A percentile compares a stretch with the other conserved stretches of the same genome.
Conservation (phyloP, 1,140 invertebrate genomes). For the Telenomus remus region DNA sequence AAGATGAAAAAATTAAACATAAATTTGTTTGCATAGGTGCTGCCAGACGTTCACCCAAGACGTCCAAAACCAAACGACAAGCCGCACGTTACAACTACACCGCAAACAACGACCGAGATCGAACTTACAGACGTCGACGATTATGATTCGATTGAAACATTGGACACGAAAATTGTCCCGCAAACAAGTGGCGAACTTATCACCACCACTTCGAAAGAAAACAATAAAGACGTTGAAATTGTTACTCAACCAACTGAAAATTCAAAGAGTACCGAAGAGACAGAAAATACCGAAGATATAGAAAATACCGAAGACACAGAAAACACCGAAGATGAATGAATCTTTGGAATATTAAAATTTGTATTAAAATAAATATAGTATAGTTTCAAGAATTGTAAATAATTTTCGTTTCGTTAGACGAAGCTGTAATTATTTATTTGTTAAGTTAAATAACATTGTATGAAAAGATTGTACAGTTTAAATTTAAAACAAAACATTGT, state of each 20-base stretch:
- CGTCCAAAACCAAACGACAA: conserved; percentile 6
- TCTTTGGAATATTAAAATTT: too few relatives aligned
- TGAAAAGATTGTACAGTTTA: too few relatives aligned
- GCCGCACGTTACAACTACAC: conserved; percentile 7
- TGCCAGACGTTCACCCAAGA: conserved; percentile 9
- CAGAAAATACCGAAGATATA: too few relatives aligned
- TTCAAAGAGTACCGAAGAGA: background rate
- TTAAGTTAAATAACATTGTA: too few relatives aligned
- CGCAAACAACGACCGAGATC: background rate
- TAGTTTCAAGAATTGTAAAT: too few relatives aligned
- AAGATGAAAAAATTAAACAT: too few relatives aligned
- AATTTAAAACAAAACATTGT: too few relatives aligned
- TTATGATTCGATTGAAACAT: conserved; percentile 60
- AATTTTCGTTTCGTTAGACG: too few relatives aligned
- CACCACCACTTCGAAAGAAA: conserved; percentile 1
- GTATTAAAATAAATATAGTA: too few relatives aligned
- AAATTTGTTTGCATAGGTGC: conserved; percentile 1
- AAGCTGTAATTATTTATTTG: too few relatives aligned
- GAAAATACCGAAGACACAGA: too few relatives aligned
- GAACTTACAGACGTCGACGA: conserved; percentile 19
- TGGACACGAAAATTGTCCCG: conserved; percentile 61
- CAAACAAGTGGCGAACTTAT: conserved; percentile 13
- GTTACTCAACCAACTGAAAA: conserved; percentile 57
- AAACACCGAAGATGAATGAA: too few relatives aligned
- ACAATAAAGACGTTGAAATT: conserved; percentile 52